phyloP scores from a whole-genome alignment of 2,797 vertebrate genomes.

The Danio jaintianensis region DNA sequence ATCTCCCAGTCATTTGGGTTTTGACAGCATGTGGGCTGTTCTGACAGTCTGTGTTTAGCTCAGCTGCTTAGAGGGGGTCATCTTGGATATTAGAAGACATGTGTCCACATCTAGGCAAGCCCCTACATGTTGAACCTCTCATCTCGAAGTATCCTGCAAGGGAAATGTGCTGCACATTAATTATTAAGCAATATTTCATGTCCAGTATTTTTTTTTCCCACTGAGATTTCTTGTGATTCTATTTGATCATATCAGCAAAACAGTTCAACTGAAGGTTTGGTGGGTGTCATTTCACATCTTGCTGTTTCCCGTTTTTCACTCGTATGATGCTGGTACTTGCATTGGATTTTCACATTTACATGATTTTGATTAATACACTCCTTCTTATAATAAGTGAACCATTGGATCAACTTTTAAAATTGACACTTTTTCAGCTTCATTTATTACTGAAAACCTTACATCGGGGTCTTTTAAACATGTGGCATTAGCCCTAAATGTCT shows the following conservation, averaged over 20 bases:
- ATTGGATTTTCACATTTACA: not conserved
- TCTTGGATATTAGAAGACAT: slow-evolving; percentile 76
- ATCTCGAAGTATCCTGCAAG: slow-evolving; percentile 62
- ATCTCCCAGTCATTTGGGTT: slow-evolving; percentile 66
- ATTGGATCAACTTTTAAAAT: too few relatives aligned
- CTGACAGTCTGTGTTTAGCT: slow-evolving; percentile 74
- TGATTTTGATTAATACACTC: slow-evolving; percentile 4
- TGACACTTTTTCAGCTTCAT: too few relatives aligned
- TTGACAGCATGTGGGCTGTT: slow-evolving; percentile 75
- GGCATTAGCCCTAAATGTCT: not conserved
- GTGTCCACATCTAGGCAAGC: slow-evolving; percentile 73
- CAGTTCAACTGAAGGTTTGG: not conserved
- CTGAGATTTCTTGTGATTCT: slow-evolving; percentile 2
- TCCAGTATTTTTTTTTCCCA: slow-evolving; percentile 1
- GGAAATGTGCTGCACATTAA: slow-evolving; percentile 8
- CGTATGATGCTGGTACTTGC: not conserved
- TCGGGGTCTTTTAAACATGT: slow-evolving; percentile 1
- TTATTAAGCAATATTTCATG: not conserved
- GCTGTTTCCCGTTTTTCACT: slow-evolving; percentile 26
- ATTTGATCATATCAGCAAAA: not conserved
- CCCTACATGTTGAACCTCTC: slow-evolving; percentile 73
- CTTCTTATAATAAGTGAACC: not conserved
- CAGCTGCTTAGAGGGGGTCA: slow-evolving; percentile 74
- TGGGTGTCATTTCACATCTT: slow-evolving; percentile 4
- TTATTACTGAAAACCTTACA: too few relatives aligned